A percentile compares a stretch with the other conserved stretches of the same genome.
Conservation (phyloP, 2,113 vertebrate species). For the Furnarius figulus region DNA sequence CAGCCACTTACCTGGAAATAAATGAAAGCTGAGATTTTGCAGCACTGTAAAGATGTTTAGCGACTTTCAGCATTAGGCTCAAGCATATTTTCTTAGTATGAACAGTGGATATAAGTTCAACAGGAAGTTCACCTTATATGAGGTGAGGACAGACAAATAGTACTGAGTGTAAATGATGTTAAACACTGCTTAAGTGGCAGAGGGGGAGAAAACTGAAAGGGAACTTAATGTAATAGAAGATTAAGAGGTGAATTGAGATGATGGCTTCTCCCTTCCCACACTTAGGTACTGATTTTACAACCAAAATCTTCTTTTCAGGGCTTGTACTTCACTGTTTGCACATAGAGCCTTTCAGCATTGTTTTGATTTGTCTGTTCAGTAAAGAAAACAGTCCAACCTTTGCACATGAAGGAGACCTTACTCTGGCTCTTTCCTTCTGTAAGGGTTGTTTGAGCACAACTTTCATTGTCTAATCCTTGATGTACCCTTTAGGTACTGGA, state of each 20-base stretch:
- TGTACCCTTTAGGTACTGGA: not conserved
- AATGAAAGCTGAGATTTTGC: conserved; percentile 23
- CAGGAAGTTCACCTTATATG: not conserved
- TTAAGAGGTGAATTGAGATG: not conserved
- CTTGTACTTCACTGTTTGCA: not conserved
- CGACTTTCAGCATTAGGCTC: not conserved
- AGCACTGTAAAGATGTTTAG: not conserved
- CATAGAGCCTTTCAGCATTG: not conserved
- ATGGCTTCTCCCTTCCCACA: not conserved
- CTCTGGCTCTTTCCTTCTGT: not conserved
- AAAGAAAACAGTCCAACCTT: not conserved
- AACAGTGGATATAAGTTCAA: not conserved
- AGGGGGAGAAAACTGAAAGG: not conserved
- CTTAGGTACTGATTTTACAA: not conserved
- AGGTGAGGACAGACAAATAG: not conserved
- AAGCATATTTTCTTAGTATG: not conserved
- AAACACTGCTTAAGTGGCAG: not conserved
- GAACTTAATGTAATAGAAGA: not conserved
- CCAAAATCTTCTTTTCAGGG: not conserved
- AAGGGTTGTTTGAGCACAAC: not conserved
- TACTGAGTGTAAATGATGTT: not conserved
- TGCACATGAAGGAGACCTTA: not conserved
- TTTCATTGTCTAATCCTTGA: not conserved
- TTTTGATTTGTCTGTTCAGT: not conserved
- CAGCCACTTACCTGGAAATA: not conserved